These are phyloP conservation scores for Heliconius ismenius DNA, from an alignment of 2,888 invertebrate species.

Conservation along the genomic window DNA sequence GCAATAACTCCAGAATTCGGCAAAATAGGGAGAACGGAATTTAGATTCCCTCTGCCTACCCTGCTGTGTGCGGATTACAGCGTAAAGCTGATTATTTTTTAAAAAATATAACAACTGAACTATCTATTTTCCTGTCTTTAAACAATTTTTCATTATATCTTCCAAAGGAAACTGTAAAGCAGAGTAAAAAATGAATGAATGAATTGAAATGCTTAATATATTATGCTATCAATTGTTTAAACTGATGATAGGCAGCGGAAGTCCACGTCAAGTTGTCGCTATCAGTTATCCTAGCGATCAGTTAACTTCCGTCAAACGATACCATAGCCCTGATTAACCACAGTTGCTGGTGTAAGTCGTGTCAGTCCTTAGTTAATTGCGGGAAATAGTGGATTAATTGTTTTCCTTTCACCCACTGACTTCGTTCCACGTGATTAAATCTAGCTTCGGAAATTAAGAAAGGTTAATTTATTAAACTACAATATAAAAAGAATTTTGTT, in stretches of 20 bases:
- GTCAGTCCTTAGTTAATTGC: conserved; percentile 73
- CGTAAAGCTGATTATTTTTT: background rate
- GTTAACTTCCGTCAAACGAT: conserved; percentile 57
- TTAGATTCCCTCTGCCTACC: too few relatives aligned
- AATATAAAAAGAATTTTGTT: background rate
- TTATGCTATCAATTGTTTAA: conserved; percentile 28
- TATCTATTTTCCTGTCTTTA: background rate
- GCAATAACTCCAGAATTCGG: too few relatives aligned
- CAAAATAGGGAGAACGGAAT: too few relatives aligned
- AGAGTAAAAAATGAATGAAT: background rate
- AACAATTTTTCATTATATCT: background rate
- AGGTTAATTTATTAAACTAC: background rate
- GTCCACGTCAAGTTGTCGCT: conserved; percentile 43
- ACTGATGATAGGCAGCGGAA: conserved; percentile 46
- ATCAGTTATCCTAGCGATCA: conserved; percentile 50
- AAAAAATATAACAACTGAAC: background rate
- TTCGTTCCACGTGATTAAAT: conserved; percentile 49
- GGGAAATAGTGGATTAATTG: conserved; percentile 77
- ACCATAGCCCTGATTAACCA: conserved; percentile 60
- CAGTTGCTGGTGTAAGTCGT: conserved; percentile 73
- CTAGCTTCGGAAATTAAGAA: background rate
- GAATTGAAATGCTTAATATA: conserved; percentile 4
- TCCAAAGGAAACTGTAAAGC: background rate
- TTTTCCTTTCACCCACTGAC: conserved; percentile 69
- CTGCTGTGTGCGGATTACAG: background rate